phyloP scores from a whole-genome alignment of 2,113 vertebrate genomes.

The Meriones unguiculatus region DNA sequence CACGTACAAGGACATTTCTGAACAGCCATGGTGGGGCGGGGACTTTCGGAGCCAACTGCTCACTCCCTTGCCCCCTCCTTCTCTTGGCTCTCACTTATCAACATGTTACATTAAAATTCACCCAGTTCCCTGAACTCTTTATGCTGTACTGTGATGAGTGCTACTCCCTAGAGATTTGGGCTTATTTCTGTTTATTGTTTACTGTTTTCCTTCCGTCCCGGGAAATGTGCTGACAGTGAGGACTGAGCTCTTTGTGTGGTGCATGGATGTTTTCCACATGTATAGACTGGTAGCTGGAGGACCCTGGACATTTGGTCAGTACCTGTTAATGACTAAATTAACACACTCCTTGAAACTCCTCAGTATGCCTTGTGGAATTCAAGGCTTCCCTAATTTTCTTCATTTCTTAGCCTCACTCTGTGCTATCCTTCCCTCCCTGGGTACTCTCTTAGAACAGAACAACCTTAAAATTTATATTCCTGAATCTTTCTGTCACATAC shows the following conservation, averaged over 20 bases:
- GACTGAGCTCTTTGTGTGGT: background rate
- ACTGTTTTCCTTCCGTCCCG: background rate
- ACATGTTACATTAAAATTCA: background rate
- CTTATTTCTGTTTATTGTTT: conserved; percentile 7
- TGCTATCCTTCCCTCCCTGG: background rate
- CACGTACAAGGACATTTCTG: background rate
- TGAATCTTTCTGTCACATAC: background rate
- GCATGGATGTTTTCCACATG: background rate
- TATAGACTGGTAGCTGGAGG: background rate
- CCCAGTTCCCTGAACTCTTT: background rate
- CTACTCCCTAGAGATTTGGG: background rate
- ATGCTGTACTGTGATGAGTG: background rate
- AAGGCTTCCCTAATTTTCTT: background rate
- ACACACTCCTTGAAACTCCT: background rate
- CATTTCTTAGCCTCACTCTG: background rate
- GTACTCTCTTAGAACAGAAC: background rate
- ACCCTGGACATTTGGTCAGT: background rate
- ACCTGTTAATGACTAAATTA: background rate
- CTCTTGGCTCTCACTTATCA: background rate
- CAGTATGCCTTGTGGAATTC: background rate
- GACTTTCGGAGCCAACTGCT: background rate
- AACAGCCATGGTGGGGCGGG: background rate
- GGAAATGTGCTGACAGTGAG: background rate
- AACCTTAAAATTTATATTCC: background rate
- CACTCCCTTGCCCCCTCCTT: background rate